Base-by-base conservation (phyloP, 2,888 invertebrate species). In the Thymelicus sylvestris region DNA sequence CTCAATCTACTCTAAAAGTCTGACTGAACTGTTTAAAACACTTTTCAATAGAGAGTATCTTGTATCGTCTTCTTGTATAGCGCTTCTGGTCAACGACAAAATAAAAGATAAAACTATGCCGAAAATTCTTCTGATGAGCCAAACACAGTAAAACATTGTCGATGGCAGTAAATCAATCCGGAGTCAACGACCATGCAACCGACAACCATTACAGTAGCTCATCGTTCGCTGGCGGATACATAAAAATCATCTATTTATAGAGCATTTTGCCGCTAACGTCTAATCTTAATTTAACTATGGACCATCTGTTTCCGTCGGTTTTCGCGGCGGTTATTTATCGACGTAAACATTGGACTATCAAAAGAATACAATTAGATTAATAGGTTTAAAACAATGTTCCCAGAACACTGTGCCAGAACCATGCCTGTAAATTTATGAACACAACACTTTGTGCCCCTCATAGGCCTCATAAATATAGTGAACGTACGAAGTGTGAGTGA, bases 221-320 rank as follows among this genome's bases (percentile, higher is more conserved):
- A 38, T 38, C 69, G 59, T 64, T 64, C 69, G 64, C 48, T 19
- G 64, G 39, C 69, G 69, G 69, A 64, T 59, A 64, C 69, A 69
- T 64, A 65, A 70, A 70, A 70, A 70, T 70, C 39, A 6, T 48
- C 50, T 70, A 70, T 65, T 70, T 65, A 70, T 65, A 70, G 59
- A 19, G 48, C 65, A 70, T 70, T 70, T 70, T 39, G 59, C 69
- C 60, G 44, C 65, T 48, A 70, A 50, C 69, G 59, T 38, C 60
- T 65, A 60, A 59, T 70, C 57, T 39, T 60, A 60, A 60, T 59
- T 65, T 70, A 70, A 70, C 69, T 60, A 70, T 70, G 50, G 50
- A 64, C 48, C 69, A 65, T 70, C 69, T 70, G 69, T 60, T 50
- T 70, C 65, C 64, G 64, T 59, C 19, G 69, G 41, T 15, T 70